Base-by-base conservation (phyloP, 2,888 invertebrate species). In the Eupithecia tripunctaria region DNA sequence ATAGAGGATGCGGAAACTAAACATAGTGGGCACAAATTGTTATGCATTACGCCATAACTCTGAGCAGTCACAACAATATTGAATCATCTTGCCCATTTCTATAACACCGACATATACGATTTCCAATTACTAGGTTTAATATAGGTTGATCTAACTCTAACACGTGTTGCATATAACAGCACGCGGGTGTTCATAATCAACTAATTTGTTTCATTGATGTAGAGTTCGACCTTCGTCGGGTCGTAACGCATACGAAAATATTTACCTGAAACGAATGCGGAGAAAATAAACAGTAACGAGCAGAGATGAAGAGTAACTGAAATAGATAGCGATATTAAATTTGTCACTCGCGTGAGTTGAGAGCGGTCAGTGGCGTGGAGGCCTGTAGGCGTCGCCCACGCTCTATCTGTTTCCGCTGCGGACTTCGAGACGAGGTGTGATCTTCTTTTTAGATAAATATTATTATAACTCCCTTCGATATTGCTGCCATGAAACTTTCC, bases 381-480 rank as follows among this genome's bases (percentile, higher is more conserved):
- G 91, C 88, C 82, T 83, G 91, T 89, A 89, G 91, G 91, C 89
- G 89, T 88, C 91, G 88, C 93, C 93, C 92, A 94, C 92, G 89
- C 88, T 82, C 84, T 82, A 79, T 85, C 86, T 86, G 85, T 89
- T 91, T 92, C 92, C 92, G 91, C 83, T 87, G 87, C 78, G 83
- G 81, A 88, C 85, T 84, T 82, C 82, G 80, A 86, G 83, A 86
- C 82, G 82, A 85, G 83, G 86, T 86, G 84, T 81, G 83, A 79
- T 79, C 76, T 76, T 74, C 70, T 71, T 67, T 70, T 56, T 60
- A 67, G 72, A 74, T 68, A 62, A 70, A 75, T 70, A 75, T 72
- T 70, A 72, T 72, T 72, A 75, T 72, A 75, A 75, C 75, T 68
- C 66, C 70, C 71, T 74, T 68, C 64, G 47, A 64, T 72, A 75